These are phyloP conservation scores for Phaedon cochleariae DNA, from an alignment of 2,888 invertebrate species.

Conservation along the genomic window DNA sequence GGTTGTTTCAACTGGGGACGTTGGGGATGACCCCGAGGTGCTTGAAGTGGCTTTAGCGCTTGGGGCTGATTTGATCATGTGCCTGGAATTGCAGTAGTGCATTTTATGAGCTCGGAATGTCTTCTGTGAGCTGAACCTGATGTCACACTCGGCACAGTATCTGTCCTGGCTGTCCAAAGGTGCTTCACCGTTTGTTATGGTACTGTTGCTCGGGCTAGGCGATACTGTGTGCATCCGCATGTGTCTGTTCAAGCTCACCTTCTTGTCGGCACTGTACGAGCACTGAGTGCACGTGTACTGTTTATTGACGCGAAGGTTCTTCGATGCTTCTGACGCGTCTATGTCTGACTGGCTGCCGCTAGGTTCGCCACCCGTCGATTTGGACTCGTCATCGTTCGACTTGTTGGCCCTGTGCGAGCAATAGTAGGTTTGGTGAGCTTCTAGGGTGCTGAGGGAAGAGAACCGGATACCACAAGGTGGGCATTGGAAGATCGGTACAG, in stretches of 20 bases:
- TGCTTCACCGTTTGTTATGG: conserved; percentile 54
- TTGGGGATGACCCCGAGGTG: conserved; percentile 72
- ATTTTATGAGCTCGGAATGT: conserved; percentile 93
- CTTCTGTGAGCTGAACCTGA: conserved; percentile 91
- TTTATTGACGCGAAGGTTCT: conserved; percentile 75
- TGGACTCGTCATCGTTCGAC: conserved; percentile 66
- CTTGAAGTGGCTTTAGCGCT: conserved; percentile 64
- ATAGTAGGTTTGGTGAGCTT: conserved; percentile 95
- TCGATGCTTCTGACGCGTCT: conserved; percentile 67
- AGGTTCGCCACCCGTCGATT: conserved; percentile 66
- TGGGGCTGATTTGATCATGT: conserved; percentile 73
- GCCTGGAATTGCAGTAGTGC: conserved; percentile 91
- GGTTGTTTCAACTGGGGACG: conserved; percentile 67
- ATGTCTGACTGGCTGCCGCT: conserved; percentile 63
- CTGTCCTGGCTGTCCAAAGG: conserved; percentile 68
- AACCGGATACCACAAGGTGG: conserved; percentile 91
- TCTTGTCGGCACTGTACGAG: conserved; percentile 93
- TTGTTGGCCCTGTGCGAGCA: conserved; percentile 80
- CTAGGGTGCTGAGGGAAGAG: conserved; percentile 90
- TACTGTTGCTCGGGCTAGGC: conserved; percentile 67
- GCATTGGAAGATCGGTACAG: conserved; percentile 71
- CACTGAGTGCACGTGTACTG: conserved; percentile 91
- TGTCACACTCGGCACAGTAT: conserved; percentile 95
- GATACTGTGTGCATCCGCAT: conserved; percentile 93
- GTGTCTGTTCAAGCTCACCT: conserved; percentile 93